These are phyloP conservation scores for Maniola jurtina DNA, from an alignment of 1,140 invertebrate species.

Conservation along the genomic window DNA sequence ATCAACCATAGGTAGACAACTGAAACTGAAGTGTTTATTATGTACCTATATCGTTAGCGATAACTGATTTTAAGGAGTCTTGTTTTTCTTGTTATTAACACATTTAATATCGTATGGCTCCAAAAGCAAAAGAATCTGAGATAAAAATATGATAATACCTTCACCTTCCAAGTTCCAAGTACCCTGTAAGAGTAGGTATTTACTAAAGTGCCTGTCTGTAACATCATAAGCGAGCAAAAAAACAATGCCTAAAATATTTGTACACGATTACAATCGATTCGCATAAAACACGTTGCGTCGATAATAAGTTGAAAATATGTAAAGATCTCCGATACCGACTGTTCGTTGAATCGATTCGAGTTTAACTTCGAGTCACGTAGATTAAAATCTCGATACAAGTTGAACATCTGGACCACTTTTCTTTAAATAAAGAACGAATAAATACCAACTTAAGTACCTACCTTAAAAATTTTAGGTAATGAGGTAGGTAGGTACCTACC, in stretches of 20 bases:
- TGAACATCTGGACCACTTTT: background rate
- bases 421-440: background rate
- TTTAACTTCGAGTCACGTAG: conserved; percentile 22
- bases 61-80: no score
- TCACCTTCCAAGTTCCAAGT: no score
- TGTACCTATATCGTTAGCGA: no score
- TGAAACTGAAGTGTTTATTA: no score
- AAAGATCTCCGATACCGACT: conserved; percentile 10
- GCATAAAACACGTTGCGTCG: background rate
- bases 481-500: no score
- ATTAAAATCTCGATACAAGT: conserved; percentile 10
- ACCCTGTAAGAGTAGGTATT: background rate
- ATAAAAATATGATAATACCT: background rate
- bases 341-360: conserved; percentile 18
- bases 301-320: conserved; percentile 22
- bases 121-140: background rate
- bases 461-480: no score
- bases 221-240: background rate
- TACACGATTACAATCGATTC: conserved; percentile 13
- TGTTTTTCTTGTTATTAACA: no score
- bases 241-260: background rate
- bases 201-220: background rate
- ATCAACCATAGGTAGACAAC: no score
- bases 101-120: no score
- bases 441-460: background rate